phyloP scores from a whole-genome alignment of 2,888 invertebrate genomes.

The Eledona agricola region DNA sequence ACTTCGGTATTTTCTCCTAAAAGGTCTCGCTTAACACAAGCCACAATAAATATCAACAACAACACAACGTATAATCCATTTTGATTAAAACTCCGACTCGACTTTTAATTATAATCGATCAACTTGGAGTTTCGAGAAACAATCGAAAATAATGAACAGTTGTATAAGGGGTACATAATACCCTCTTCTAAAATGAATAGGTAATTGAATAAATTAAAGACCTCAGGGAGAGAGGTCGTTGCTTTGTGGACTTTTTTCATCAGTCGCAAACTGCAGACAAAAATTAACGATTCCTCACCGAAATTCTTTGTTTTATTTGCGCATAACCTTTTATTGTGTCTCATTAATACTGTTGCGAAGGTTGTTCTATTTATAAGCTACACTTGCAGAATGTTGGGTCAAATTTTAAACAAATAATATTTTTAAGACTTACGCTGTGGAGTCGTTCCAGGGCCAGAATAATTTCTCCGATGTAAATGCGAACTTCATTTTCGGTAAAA shows the following conservation, averaged over 20 bases:
- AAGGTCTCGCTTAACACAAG: slow-evolving; percentile 9
- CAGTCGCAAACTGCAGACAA: too few species aligned
- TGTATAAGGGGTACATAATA: too few species aligned
- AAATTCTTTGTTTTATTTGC: slow-evolving; percentile 32
- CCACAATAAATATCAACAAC: slow-evolving; percentile 4
- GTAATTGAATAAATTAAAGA: too few species aligned
- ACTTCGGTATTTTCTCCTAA: slow-evolving; percentile 27
- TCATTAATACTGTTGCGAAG: slow-evolving; percentile 29
- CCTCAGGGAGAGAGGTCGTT: too few species aligned
- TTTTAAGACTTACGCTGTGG: slow-evolving; percentile 79
- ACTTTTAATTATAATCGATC: too few species aligned
- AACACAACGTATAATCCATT: too few species aligned
- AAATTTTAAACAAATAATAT: slow-evolving; percentile 15
- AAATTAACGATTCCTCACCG: too few species aligned
- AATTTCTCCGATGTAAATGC: slow-evolving; percentile 95
- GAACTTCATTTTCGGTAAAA: slow-evolving; percentile 89
- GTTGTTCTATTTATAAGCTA: slow-evolving; percentile 30
- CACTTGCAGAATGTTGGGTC: slow-evolving; percentile 8
- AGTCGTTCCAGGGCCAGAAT: slow-evolving; percentile 94
- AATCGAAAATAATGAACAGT: too few species aligned
- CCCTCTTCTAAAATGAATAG: too few species aligned
- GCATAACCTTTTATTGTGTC: slow-evolving; percentile 27
- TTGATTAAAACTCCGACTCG: too few species aligned
- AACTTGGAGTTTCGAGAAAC: too few species aligned
- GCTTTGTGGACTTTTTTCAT: too few species aligned